Conservation (phyloP, 2,888 invertebrate genomes). For the Andricus quercusramuli region DNA sequence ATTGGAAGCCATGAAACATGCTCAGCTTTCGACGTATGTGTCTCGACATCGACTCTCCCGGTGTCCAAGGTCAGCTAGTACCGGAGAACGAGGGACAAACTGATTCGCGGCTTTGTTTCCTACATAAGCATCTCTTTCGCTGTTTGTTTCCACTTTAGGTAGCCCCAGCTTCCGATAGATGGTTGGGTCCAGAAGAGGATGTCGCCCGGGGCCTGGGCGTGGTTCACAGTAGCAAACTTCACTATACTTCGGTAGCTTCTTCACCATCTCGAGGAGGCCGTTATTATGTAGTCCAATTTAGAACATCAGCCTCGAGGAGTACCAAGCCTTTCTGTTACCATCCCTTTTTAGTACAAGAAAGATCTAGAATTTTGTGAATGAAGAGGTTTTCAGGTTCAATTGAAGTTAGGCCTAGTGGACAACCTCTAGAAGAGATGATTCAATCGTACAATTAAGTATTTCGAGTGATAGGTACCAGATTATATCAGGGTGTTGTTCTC, state of each 20-base stretch:
- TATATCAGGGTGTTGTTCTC: background rate
- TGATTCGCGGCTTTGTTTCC: background rate
- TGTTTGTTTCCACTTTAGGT: background rate
- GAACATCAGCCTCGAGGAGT: conserved; percentile 32
- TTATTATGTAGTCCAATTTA: conserved; percentile 73
- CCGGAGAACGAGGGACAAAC: background rate
- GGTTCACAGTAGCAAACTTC: conserved; percentile 70
- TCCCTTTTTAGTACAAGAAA: background rate
- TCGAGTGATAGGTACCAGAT: background rate
- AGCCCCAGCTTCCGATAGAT: conserved; percentile 39
- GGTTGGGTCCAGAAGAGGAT: conserved; percentile 57
- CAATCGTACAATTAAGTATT: background rate
- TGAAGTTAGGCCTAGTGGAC: background rate
- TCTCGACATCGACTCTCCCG: conserved; percentile 44
- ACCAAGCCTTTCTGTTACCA: conserved; percentile 3
- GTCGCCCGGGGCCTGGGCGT: conserved; percentile 75
- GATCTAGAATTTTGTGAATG: background rate
- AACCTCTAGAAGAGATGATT: background rate
- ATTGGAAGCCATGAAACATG: conserved; percentile 67
- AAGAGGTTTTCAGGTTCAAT: background rate
- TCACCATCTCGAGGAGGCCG: conserved; percentile 52
- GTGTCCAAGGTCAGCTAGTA: conserved; percentile 52
- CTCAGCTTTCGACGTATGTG: conserved; percentile 47
- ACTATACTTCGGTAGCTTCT: conserved; percentile 53
- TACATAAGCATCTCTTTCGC: background rate